Conservation (phyloP, 2,888 invertebrate genomes). For the Sphaerophoria rueppellii region DNA sequence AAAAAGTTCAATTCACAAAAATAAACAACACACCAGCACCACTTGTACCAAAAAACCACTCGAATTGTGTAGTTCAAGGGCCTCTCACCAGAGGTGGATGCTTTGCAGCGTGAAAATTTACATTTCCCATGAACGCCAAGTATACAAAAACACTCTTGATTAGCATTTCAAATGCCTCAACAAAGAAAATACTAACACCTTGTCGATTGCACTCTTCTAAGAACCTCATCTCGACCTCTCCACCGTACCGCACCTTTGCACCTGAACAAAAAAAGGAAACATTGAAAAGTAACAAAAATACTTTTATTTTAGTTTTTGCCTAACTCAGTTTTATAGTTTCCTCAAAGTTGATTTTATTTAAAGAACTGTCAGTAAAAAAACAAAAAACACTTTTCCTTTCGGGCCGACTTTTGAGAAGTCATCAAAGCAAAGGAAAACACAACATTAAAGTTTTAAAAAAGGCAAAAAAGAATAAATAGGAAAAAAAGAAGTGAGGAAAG, state of each 20-base stretch:
- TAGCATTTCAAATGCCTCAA: conserved; percentile 70
- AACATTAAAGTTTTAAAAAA: conserved; percentile 19
- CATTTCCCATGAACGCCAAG: conserved; percentile 64
- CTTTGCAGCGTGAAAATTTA: conserved; percentile 53
- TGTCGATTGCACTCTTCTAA: conserved; percentile 64
- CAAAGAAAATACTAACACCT: conserved; percentile 67
- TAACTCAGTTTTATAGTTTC: conserved; percentile 19
- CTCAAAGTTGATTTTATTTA: conserved; percentile 33
- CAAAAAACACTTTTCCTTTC: conserved; percentile 37
- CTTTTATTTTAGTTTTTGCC: conserved; percentile 8
- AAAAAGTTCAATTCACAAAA: conserved; percentile 39
- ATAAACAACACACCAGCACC: conserved; percentile 59
- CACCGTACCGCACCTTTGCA: neutral
- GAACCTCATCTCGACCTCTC: too few relatives aligned
- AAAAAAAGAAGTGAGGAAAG: conserved; percentile 18
- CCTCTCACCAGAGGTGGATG: conserved; percentile 45
- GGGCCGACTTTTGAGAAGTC: conserved; percentile 26
- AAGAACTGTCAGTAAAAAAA: conserved; percentile 3
- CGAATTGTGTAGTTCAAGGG: conserved; percentile 61
- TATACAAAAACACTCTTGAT: conserved; percentile 69
- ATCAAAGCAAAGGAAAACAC: conserved; percentile 47
- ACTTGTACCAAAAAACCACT: conserved; percentile 53
- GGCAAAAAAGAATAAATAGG: neutral
- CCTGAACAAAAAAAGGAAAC: conserved; percentile 61
- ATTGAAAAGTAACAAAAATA: conserved; percentile 29